Evolutionary conservation across 2,113 vertebrate genomes (phyloP), one percentile per base, ranked within the genome.

Genomic region (Lucifuga dentata): DNA sequence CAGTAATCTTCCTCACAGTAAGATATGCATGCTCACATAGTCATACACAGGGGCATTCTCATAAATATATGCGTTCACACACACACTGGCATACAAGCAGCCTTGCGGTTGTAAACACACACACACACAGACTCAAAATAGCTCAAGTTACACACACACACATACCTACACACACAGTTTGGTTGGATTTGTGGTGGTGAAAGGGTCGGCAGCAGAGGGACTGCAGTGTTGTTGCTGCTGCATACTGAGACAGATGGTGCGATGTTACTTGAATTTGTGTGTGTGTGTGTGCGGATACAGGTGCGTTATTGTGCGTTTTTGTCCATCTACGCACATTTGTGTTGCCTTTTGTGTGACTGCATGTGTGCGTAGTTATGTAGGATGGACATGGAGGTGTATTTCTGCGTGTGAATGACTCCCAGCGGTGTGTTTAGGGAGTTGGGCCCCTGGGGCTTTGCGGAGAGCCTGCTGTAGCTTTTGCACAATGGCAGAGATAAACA

Each of bases 21-120:
- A 89, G 80, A 68, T 84, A 89, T 87, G 81, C 86, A 63, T 15
- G 53, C 73, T 86, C 87, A 90, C 88, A 83, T 68, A 39, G 36
- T 55, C 40, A 19, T 73, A 70, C 74, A 73, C 79, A 15, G 43
- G 74, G 76, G 81, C 65, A 29, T 68, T 79, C 74, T 64, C 46
- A 62, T 75, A 76, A 86, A 84, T 83, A 50, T 88, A 83, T 83
- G 84, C 78, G 70, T 63, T 73, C 55, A 43, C 86, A 84, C 85
- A 72, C 46, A 60, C 75, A 56, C 61, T 10, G 51, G 40, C 45
- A 10, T 20, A 63, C 53, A 57, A 16, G 68, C 49, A 43, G 71
- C 40, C 20, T 39, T 73, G 72, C 38, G 58, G 75, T 65, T 65
- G 36, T 72, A 71, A 78, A 76, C 73, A 73, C 64, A 63, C 78